Base-by-base conservation (phyloP, 2,113 vertebrate species). In the Mionectes macconnelli region DNA sequence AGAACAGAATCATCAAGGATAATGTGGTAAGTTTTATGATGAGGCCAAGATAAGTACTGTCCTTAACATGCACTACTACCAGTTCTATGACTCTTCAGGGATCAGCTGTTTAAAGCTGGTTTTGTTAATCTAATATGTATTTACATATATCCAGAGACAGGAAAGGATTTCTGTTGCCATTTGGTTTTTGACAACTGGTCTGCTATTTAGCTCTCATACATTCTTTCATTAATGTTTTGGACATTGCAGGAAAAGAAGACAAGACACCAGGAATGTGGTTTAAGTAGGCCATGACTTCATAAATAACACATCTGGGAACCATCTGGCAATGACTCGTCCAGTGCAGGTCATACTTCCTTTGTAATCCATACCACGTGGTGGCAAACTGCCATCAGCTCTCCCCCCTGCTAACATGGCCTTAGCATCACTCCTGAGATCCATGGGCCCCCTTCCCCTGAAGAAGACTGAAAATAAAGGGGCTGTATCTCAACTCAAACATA, bases 231-330 rank as follows among this genome's bases (percentile, higher is more conserved):
- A 95, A 94, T 97, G 93, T 94, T 87, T 95, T 95, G 91, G 93
- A 95, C 95, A 87, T 75, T 78, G 81, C 89, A 96, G 92, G 91
- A 93, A 97, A 94, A 96, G 93, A 96, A 96, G 96, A 96, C 89
- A 95, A 96, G 96, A 93, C 94, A 96, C 86, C 73, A 94, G 95
- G 93, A 97, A 97, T 96, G 95, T 91, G 89, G 94, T 94, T 97
- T 96, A 94, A 97, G 94, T 94, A 97, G 94, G 84, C 94, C n/a
- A 8, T 96, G 95, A 97, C 93, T 97, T 95, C 95, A 96, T 97
- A 95, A 97, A 96, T 97, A 97, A 97, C 93, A 94, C 96, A 97
- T 97, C 95, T 95, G 95, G 94, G 95, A 97, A 94, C 94, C 95
- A 96, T 95, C 96, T 97, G 96, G 94, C 84, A 95, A 68, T 87